Evolutionary conservation across 2,888 invertebrate genomes (phyloP), one percentile per base, ranked within the genome.

Genomic region (Pyrgus malvae): DNA sequence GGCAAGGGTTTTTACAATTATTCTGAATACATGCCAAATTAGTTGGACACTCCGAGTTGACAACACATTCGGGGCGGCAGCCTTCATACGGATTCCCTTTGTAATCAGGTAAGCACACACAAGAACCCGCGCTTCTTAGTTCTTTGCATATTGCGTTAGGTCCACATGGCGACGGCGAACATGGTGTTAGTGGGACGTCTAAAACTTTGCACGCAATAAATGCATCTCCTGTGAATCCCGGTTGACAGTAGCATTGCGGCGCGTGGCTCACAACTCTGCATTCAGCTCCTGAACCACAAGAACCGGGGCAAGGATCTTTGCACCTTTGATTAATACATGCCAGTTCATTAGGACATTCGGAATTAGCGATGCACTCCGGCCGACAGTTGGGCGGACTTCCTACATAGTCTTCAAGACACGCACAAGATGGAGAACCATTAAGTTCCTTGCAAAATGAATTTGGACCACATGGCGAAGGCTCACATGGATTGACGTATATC

Each of bases 61-160:
- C 82, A 0, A 93, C 84, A 74, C 95, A 95, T 80, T 95, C 95
- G 5, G 95, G 95, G 45, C 94, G 91, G 74, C 95, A 95, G 23
- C 94, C 94, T 78, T 94, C 94, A 65, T 95, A 95, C 33, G 96
- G 95, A 78, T 95, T 94, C 54, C 96, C 96, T 58, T 93, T 91
- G 72, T 93, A 92, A 70, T 93, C 94, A 3, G 92, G 88, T 37
- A 93, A 72, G 70, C 95, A 95, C 44, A 92, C 91, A 68, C 95
- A 95, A 33, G 90, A 90, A 27, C 94, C 95, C 9, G 94, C 94
- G 27, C 92, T 92, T 69, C 92, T 92, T 64, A 91, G 91, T 76
- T 93, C 93, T 71, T 91, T 91, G 67, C 95, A 95, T 65, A 92
- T 75, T n/a, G 95, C 94, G 68, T 95, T 95, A 4, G 93, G 80